These are phyloP conservation scores for Cheilosia grossa DNA, from an alignment of 2,888 invertebrate species.

Conservation along the genomic window DNA sequence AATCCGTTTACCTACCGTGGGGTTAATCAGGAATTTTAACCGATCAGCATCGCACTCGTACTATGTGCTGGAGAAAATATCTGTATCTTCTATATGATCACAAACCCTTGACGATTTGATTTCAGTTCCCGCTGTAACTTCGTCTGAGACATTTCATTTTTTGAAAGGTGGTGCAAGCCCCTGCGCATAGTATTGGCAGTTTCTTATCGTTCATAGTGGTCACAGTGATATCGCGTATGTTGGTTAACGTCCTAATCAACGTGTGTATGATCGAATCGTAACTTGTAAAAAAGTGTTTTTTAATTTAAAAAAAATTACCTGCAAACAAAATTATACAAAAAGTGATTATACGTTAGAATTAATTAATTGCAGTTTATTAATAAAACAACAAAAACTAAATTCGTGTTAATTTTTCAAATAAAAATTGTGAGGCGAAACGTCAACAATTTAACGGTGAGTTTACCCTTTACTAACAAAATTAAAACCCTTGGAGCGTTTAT, in stretches of 20 bases:
- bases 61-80: slow-evolving; percentile 12
- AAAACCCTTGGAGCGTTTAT: too few relatives aligned
- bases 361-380: too few relatives aligned
- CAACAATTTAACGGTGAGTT: too few relatives aligned
- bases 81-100: slow-evolving; percentile 60
- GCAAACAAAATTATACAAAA: too few relatives aligned
- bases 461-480: too few relatives aligned
- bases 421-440: too few relatives aligned
- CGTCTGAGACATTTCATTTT: slow-evolving; percentile 78
- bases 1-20: not conserved
- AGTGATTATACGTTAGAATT: too few relatives aligned
- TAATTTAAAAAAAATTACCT: not conserved
- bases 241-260: slow-evolving; percentile 6
- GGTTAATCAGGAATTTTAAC: slow-evolving; percentile 2
- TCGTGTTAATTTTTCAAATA: too few relatives aligned
- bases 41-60: slow-evolving; percentile 2
- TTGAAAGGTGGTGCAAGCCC: slow-evolving; percentile 2
- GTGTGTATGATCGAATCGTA: not conserved
- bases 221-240: slow-evolving; percentile 17
- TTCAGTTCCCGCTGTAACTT: slow-evolving; percentile 81
- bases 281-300: not conserved
- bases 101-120: slow-evolving; percentile 55
- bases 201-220: slow-evolving; percentile 9
- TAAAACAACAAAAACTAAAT: too few relatives aligned
- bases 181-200: not conserved